Percentiles rank a stretch among this genome's conserved stretches.
phyloP scores from a whole-genome alignment of 2,113 vertebrate species.

The Sialia sialis region DNA sequence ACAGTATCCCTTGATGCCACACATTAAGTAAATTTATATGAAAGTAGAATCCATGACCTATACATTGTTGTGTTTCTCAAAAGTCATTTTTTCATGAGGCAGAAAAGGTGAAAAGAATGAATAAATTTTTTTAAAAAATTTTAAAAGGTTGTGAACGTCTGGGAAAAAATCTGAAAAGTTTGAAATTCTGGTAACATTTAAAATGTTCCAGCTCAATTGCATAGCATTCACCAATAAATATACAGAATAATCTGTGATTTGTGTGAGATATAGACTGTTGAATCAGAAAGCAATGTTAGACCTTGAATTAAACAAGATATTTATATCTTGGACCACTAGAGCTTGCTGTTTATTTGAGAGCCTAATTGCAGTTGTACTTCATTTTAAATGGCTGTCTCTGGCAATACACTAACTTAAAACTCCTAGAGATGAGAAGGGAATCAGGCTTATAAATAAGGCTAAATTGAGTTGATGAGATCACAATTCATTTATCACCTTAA shows the following conservation, averaged over 20 bases:
- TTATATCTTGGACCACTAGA: not conserved
- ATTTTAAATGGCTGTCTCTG: not conserved
- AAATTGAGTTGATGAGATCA: not conserved
- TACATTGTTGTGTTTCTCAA: not conserved
- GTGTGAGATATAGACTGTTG: not conserved
- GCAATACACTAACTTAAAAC: not conserved
- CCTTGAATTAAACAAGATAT: not conserved
- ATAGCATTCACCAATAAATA: not conserved
- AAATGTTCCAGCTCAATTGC: not conserved
- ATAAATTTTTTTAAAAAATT: not conserved
- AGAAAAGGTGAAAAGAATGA: not conserved
- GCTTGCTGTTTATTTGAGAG: not conserved
- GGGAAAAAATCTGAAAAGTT: not conserved
- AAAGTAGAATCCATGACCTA: not conserved
- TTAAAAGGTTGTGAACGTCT: not conserved
- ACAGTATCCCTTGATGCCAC: not conserved
- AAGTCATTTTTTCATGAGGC: not conserved
- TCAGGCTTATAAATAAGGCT: not conserved
- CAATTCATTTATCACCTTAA: not conserved
- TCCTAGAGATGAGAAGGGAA: not conserved
- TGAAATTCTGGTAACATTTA: not conserved
- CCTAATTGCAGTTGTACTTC: not conserved
- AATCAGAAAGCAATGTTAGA: not conserved
- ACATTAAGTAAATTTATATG: not conserved
- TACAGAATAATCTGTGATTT: not conserved